Percentiles rank a stretch among this genome's conserved stretches.
Evolutionary conservation across 2,797 vertebrate species (phyloP).

Genomic region (Dryobates pubescens): DNA sequence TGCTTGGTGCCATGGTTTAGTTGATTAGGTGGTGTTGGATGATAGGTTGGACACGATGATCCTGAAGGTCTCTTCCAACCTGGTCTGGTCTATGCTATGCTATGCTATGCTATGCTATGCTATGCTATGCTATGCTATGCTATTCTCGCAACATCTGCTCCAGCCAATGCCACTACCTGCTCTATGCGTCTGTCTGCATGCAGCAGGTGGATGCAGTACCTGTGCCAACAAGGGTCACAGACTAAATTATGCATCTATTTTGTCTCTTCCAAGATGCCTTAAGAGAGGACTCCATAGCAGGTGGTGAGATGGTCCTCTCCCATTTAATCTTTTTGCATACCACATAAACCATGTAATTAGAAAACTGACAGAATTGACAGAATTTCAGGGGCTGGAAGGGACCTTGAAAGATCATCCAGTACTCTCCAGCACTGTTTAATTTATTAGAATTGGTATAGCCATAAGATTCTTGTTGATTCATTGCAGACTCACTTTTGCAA

Average conservation of each 20-base stretch:
- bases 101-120: too few species aligned
- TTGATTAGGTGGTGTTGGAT: too few species aligned
- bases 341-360: neutral
- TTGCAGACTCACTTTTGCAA: conserved; percentile 7
- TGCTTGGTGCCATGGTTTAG: too few species aligned
- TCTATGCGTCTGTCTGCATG: neutral
- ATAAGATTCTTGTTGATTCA: neutral
- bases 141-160: neutral
- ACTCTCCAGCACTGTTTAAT: neutral
- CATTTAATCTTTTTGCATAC: neutral
- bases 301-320: neutral
- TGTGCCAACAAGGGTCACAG: neutral
- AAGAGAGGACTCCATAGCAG: neutral
- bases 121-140: too few species aligned
- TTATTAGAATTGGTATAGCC: neutral
- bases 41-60: too few species aligned
- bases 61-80: too few species aligned
- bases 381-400: too few species aligned
- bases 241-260: neutral
- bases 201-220: neutral
- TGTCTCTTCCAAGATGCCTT: neutral
- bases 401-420: too few species aligned
- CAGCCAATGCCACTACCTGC: neutral
- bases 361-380: neutral
- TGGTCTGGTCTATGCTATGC: too few species aligned